Base-by-base conservation (phyloP, 2,888 invertebrate genomes). In the Halocaridina rubra region DNA sequence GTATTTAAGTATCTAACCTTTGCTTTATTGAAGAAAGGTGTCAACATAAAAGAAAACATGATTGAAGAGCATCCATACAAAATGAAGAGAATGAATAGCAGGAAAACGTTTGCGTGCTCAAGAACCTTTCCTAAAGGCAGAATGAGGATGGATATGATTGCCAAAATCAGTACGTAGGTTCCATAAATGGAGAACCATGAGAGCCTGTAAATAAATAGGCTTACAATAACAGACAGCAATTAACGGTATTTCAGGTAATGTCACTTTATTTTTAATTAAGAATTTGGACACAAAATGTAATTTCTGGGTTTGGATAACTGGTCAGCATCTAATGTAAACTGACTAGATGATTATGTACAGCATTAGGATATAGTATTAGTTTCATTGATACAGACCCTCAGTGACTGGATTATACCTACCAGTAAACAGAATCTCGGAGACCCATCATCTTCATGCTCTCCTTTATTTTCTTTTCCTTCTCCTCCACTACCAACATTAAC, bases 401-500 rank as follows among this genome's bases (percentile, higher is more conserved):
- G n/a, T n/a, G n/a, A n/a, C n/a, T n/a, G n/a, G n/a, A n/a, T 67
- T 24, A 13, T n/a, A 89, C 92, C 92, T 90, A 95, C 96, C 96
- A 96, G 87, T 91, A 92, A 0, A 91, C 91, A 3, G 90, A 89
- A 79, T 91, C 91, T 72, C 89, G 89, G 64, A 92, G 89, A n/a
- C 97, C 97, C 95, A 96, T 96, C 89, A 96, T 96, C 91, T 95
- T 94, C 95, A 97, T 95, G 2, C 95, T 95, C 90, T 96, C 96
- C 89, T 96, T 94, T 85, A 96, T 96, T 91, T 95, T 96, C 90
- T 94, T 95, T 91, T 96, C 96, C 89, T 97, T 97, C 90, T 97
- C 97, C 0, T 95, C 95, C 5, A 97, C 96, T 79, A 97, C 94
- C 76, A 95, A 92, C 90, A 96, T 95, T 72, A 96, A 92, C 27